Conservation (phyloP, 2,888 invertebrate species). For the Acanthosepion esculentum region DNA sequence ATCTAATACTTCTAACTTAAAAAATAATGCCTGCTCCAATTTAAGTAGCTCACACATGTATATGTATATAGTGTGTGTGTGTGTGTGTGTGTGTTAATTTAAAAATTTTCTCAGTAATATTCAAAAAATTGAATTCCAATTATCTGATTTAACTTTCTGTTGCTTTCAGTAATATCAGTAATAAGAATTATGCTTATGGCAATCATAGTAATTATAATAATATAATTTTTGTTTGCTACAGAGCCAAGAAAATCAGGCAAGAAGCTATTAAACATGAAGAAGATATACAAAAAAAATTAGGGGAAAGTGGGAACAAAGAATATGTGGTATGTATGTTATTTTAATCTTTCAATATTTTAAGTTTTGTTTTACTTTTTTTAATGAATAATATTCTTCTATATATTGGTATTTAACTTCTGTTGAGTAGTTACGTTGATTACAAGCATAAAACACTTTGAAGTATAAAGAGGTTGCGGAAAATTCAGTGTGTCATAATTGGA, state of each 20-base stretch:
- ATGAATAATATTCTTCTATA: background rate
- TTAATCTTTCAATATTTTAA: background rate
- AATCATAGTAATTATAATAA: background rate
- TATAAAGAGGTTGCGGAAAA: too few species aligned
- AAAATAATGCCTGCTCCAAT: too few species aligned
- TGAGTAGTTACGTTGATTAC: background rate
- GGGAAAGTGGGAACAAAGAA: constrained; percentile 49
- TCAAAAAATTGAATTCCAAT: too few species aligned
- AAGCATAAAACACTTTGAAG: background rate
- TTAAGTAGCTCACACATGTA: too few species aligned
- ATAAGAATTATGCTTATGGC: background rate
- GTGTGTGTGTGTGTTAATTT: too few species aligned
- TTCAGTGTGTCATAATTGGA: too few species aligned
- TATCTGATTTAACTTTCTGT: background rate
- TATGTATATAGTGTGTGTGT: too few species aligned
- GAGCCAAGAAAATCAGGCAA: constrained; percentile 48
- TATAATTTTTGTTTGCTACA: constrained; percentile 14
- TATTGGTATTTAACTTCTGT: background rate
- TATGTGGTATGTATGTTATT: constrained; percentile 51
- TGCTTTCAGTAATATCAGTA: background rate
- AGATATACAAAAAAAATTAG: constrained; percentile 48
- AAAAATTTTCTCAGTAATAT: too few species aligned
- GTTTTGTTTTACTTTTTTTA: background rate
- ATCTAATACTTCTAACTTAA: too few species aligned
- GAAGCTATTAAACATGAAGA: constrained; percentile 52